Base-by-base conservation (phyloP, 1,140 invertebrate species). In the Drosophila lowei region DNA sequence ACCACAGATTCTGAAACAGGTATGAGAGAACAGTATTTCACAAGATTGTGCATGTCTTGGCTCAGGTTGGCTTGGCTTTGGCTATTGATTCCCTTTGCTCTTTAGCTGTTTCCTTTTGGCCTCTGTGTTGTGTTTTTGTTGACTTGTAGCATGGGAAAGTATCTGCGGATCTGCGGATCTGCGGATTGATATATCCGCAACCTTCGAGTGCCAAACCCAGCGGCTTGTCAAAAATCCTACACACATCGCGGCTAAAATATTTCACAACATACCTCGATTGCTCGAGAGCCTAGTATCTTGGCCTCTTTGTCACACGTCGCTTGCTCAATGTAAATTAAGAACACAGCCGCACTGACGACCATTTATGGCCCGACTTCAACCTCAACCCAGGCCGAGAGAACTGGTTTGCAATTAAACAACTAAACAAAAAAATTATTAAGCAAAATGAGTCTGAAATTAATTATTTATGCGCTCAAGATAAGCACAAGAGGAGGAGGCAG, bases 321-420 rank as follows among this genome's bases (percentile, higher is more conserved):
- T 77, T 63, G 65, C 58, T 73, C 44, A 64, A 88, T 86, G 83
- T 78, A 81, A 86, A 85, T 88, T 67, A 65, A 70, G 56, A 85
- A 70, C 66, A 57, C 44, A 70, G 58, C 66, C 57, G 50, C 53
- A 54, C 47, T 52, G 9, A 50, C 44, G 47, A 57, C 81, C 81
- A 88, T 86, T 81, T 86, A 86, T 64, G 83, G 81, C 77, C 59
- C 47, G 65, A 25, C 23, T 25, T 5, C 23, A 25, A 25, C 47
- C 70, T 43, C 38, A 16, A 41, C 23, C 23, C 23, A 25, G 23
- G 44, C 46, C 23, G 53, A 46, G 13, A 28, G 71, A 83, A 86
- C 81, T 57, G 83, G 81, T 86, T 86, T 88, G 70, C 77, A 81
- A 86, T 86, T 86, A 86, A 86, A 84, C 72, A 77, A 63, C 79